These are phyloP conservation scores for Gibbula magus DNA, from an alignment of 2,888 invertebrate genomes.

Conservation along the genomic window DNA sequence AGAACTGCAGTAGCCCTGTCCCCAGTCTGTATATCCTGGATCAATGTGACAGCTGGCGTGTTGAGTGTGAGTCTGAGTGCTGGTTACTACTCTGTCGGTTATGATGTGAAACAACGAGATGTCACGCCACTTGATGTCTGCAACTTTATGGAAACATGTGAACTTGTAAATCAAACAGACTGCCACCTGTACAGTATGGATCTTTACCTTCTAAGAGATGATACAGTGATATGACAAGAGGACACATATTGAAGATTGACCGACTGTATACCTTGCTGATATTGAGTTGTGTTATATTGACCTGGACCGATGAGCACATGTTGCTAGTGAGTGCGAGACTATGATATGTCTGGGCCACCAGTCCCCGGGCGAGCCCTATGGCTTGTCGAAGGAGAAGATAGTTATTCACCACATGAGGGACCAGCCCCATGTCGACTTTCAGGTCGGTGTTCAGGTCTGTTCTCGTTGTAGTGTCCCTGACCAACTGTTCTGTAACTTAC, in stretches of 20 bases:
- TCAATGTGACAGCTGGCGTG: background rate
- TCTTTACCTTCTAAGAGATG: background rate
- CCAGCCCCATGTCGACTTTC: background rate
- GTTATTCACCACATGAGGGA: constrained; percentile 2
- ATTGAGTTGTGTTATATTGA: background rate
- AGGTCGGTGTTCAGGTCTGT: background rate
- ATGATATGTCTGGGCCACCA: background rate
- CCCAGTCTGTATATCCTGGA: background rate
- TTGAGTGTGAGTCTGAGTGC: background rate
- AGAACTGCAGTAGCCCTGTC: background rate
- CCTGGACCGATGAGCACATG: background rate
- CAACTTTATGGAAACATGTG: background rate
- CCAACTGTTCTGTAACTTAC: too few relatives aligned
- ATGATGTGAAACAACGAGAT: too few relatives aligned
- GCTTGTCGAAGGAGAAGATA: background rate
- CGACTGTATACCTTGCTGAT: background rate
- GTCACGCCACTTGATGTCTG: background rate
- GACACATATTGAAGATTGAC: background rate
- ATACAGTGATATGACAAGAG: background rate
- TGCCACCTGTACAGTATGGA: background rate
- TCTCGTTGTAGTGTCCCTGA: too few relatives aligned
- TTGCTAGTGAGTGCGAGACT: background rate
- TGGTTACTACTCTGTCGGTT: background rate
- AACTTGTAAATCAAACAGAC: background rate
- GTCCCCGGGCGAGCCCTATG: background rate